Conservation (phyloP, 2,797 vertebrate genomes). For the Rhincodon typus region DNA sequence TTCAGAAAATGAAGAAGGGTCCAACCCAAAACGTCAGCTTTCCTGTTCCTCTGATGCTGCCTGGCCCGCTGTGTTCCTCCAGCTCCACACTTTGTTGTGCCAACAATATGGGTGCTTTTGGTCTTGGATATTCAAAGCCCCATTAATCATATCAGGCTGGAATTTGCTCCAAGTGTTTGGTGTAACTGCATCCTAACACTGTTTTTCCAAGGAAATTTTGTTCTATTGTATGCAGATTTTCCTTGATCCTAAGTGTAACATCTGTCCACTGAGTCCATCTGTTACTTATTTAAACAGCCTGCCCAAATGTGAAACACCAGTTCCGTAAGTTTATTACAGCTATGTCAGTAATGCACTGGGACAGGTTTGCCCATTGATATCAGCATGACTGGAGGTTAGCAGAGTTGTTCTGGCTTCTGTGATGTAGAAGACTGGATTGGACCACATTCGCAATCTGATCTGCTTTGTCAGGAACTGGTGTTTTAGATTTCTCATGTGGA, state of each 20-base stretch:
- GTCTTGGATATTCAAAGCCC: background rate
- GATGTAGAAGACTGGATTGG: background rate
- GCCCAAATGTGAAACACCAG: background rate
- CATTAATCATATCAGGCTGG: background rate
- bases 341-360: background rate
- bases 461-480: background rate
- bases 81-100: too few relatives aligned
- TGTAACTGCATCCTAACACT: background rate
- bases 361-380: background rate
- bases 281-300: background rate
- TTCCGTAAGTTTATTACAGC: background rate
- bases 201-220: background rate
- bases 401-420: background rate
- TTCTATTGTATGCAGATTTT: background rate
- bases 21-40: too few relatives aligned
- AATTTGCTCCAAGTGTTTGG: background rate
- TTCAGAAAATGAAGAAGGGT: too few relatives aligned
- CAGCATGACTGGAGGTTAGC: background rate
- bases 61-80: too few relatives aligned
- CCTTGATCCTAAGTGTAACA: background rate
- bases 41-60: too few relatives aligned
- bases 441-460: background rate
- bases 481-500: background rate
- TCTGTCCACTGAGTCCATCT: background rate
- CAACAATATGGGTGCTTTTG: background rate